phyloP scores from a whole-genome alignment of 2,113 vertebrate genomes.

The Forbesichthys papilliferus region DNA sequence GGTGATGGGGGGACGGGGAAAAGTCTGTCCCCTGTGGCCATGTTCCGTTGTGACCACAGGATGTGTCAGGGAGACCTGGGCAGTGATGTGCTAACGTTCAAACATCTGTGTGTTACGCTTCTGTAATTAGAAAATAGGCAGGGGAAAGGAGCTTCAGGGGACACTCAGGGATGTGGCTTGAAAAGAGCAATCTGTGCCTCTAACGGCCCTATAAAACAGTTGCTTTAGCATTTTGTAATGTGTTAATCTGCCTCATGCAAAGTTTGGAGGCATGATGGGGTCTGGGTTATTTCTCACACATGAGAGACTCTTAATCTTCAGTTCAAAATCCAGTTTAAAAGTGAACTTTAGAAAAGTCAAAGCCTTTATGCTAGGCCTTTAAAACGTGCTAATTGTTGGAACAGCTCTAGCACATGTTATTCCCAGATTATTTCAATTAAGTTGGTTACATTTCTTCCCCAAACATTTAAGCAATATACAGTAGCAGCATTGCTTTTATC shows the following conservation, averaged over 20 bases:
- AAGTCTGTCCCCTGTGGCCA: slow-evolving; percentile 66
- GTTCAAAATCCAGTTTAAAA: too few species aligned
- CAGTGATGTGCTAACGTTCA: slow-evolving; percentile 72
- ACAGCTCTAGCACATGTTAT: too few species aligned
- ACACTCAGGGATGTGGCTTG: slow-evolving; percentile 52
- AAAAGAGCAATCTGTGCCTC: slow-evolving; percentile 67
- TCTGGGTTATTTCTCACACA: not conserved
- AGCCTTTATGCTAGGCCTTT: too few species aligned
- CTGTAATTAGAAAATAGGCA: slow-evolving; percentile 76
- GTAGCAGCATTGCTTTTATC: too few species aligned
- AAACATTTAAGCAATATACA: too few species aligned
- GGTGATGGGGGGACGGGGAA: slow-evolving; percentile 71
- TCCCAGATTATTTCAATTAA: too few species aligned
- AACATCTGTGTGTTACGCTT: slow-evolving; percentile 73
- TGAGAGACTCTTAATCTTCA: too few species aligned
- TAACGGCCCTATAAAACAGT: slow-evolving; percentile 63
- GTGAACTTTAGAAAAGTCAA: too few species aligned
- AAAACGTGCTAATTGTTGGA: too few species aligned
- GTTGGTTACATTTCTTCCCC: too few species aligned
- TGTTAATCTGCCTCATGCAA: slow-evolving; percentile 29
- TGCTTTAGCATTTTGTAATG: slow-evolving; percentile 51
- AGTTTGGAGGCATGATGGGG: slow-evolving; percentile 15
- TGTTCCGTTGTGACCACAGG: slow-evolving; percentile 60
- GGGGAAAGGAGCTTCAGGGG: slow-evolving; percentile 62
- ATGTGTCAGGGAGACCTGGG: slow-evolving; percentile 65